Evolutionary conservation across 1,140 invertebrate species (phyloP).

Genomic region (Drosophila eugracilis): DNA sequence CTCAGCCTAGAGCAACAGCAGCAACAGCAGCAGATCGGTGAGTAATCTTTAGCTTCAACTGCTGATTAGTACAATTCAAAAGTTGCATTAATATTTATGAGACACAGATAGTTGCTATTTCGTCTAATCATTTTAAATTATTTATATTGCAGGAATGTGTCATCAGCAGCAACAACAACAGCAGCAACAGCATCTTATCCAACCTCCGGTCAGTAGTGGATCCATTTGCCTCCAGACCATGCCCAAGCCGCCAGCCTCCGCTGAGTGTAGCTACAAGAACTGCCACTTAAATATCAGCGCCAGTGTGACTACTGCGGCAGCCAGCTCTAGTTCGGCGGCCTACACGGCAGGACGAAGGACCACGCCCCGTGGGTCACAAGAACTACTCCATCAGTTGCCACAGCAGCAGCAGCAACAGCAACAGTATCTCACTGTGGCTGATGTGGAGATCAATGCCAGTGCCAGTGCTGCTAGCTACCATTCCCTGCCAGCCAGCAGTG

Average conservation of each 20-base stretch:
- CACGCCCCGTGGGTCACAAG: conserved; percentile 65
- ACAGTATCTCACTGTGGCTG: conserved; percentile 78
- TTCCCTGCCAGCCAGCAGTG: conserved; percentile 56
- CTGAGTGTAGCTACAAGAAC: conserved; percentile 82
- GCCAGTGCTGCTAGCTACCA: conserved; percentile 71
- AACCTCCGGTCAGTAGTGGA: conserved; percentile 48
- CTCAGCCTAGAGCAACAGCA: conserved; percentile 56
- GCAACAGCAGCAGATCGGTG: conserved; percentile 46
- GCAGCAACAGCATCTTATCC: conserved; percentile 42
- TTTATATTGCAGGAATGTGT: too few species aligned
- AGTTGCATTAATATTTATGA: too few species aligned
- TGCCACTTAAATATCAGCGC: conserved; percentile 78
- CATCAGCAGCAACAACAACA: conserved; percentile 44
- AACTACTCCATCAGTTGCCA: conserved; percentile 61
- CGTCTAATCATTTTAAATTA: too few species aligned
- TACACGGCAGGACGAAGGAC: conserved; percentile 52
- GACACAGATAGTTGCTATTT: too few species aligned
- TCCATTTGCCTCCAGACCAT: conserved; percentile 78
- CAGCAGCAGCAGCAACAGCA: conserved; percentile 56
- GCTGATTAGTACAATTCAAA: too few species aligned
- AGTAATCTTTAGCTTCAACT: too few species aligned
- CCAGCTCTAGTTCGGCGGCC: conserved; percentile 43
- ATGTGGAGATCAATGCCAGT: conserved; percentile 78
- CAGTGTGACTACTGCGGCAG: conserved; percentile 63
- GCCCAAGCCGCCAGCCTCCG: conserved; percentile 53